Base-by-base conservation (phyloP, 2,113 vertebrate species). In the Thryonomys swinderianus region DNA sequence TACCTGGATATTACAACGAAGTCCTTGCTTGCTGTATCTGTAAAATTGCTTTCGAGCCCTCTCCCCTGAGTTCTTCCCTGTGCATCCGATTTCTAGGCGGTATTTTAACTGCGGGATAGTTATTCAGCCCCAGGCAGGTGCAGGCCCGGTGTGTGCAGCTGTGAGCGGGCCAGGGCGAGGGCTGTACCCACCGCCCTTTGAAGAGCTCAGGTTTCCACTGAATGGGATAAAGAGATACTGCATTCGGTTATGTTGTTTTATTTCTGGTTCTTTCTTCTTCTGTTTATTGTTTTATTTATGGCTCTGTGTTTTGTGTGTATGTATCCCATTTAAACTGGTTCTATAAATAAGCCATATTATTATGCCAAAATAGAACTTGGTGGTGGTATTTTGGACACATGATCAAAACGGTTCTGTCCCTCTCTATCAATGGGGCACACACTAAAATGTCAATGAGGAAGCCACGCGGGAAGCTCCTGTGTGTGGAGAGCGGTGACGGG, bases 111-210 rank as follows among this genome's bases (percentile, higher is more conserved):
- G 34, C 25, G 34, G 9, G 32, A 27, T 30, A 16, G 40, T 83
- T 55, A 2, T 30, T 55, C 3, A 3, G 1, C 40, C 57, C 7
- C 0, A 11, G 40, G n/a, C 25, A 20, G 11, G 2, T 3, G 11
- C 13, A 3, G 40, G 45, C 13, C 0, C 8, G 37, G 10, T 51
- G 25, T 30, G 17, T 4, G 40, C 64, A 32, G 16, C 74, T 48
- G 8, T 79, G 51, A 20, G 4, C 18, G 64, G 7, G 20, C 11
- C 5, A 0, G 23, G 23, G 40, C 20, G 21, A 7, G 55, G 20
- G 20, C 5, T 42, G 7, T 30, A 11, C 57, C 74, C 12, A 7
- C 17, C 84, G 74, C 27, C 40, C 78, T 37, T 37, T 40, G 51
- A 80, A 85, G 21, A 66, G 40, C 40, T 88, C 25, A 27, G 10